Percentiles rank a stretch among this genome's conserved stretches.
phyloP scores from a whole-genome alignment of 2,113 vertebrate species.

The Melozone crissalis region DNA sequence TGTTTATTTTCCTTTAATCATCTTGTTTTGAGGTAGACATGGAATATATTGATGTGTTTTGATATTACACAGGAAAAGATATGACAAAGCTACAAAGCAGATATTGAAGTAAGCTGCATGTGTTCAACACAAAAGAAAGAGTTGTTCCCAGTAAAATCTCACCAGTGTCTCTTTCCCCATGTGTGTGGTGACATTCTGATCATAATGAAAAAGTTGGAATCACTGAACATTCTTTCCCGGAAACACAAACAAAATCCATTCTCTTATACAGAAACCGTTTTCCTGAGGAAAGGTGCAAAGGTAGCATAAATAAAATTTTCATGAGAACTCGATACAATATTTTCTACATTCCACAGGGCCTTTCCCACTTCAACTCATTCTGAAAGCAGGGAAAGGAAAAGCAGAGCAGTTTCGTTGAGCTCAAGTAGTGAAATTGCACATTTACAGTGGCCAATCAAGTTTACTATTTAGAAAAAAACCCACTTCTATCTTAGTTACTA shows the following conservation, averaged over 20 bases:
- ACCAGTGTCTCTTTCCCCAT: not conserved
- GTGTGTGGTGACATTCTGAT: not conserved
- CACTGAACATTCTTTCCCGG: not conserved
- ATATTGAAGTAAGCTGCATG: not conserved
- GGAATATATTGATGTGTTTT: not conserved
- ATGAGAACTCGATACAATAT: not conserved
- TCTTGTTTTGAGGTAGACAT: not conserved
- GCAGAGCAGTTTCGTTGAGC: not conserved
- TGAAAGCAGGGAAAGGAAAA: not conserved
- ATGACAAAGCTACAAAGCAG: not conserved
- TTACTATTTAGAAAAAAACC: not conserved
- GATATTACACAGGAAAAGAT: not conserved
- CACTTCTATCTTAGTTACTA: not conserved
- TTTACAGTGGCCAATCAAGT: not conserved
- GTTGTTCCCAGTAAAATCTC: not conserved
- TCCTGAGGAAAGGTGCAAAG: not conserved
- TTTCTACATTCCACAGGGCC: not conserved
- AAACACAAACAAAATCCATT: not conserved
- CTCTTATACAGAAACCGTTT: not conserved
- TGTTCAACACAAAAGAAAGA: not conserved
- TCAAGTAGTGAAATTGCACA: not conserved
- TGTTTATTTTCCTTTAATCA: not conserved
- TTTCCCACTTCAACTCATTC: not conserved
- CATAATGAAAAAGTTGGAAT: not conserved
- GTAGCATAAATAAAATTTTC: not conserved